These are phyloP conservation scores for Gymnocephalus cernua DNA, from an alignment of 2,113 vertebrate species.

Conservation along the genomic window DNA sequence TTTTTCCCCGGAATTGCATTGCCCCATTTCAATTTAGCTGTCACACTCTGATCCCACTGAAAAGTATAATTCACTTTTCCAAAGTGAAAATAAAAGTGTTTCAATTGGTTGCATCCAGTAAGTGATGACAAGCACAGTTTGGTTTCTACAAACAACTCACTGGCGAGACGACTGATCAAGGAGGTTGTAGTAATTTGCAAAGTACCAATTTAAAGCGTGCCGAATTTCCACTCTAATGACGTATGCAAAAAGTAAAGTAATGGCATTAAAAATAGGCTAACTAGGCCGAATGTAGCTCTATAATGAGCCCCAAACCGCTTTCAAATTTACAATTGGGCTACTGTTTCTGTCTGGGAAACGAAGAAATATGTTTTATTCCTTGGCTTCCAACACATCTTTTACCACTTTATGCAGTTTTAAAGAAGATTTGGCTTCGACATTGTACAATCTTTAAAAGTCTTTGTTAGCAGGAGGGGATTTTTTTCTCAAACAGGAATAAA, in stretches of 20 bases:
- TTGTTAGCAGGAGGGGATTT: not conserved
- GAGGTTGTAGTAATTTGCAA: slow-evolving; percentile 17
- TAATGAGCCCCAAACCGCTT: not conserved
- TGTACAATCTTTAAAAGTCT: not conserved
- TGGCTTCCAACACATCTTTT: not conserved
- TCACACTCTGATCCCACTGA: not conserved
- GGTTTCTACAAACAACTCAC: not conserved
- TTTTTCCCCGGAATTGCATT: slow-evolving; percentile 1
- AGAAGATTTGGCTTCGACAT: not conserved
- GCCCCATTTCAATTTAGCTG: not conserved
- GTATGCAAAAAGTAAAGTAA: not conserved
- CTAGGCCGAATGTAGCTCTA: too few species aligned
- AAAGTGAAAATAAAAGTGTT: not conserved
- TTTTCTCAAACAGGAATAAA: not conserved
- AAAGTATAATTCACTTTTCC: slow-evolving; percentile 8
- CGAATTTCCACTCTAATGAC: slow-evolving; percentile 13
- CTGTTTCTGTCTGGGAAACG: slow-evolving; percentile 14
- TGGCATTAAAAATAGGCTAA: not conserved
- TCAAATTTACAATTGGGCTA: slow-evolving; percentile 14
- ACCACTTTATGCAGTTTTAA: not conserved
- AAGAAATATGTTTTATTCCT: not conserved
- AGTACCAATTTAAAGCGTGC: slow-evolving; percentile 5
- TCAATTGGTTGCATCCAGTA: not conserved
- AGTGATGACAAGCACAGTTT: not conserved
- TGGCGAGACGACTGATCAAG: not conserved